These are phyloP conservation scores for Cherax quadricarinatus DNA, from an alignment of 1,140 invertebrate species.

Conservation along the genomic window DNA sequence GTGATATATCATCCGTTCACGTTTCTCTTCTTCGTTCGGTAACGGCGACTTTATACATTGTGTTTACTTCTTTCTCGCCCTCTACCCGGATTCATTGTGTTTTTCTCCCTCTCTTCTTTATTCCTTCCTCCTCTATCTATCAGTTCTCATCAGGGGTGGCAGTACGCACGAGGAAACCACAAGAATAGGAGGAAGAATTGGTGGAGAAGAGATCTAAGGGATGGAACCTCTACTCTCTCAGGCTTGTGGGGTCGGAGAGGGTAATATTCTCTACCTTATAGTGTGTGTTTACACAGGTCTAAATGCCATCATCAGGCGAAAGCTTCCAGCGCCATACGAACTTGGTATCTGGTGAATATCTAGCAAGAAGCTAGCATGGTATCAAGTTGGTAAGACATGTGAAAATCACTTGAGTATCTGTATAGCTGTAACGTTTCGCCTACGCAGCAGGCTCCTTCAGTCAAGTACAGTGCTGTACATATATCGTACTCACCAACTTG, in stretches of 20 bases:
- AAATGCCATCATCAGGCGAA: too few relatives aligned
- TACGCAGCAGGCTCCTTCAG: too few relatives aligned
- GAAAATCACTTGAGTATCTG: too few relatives aligned
- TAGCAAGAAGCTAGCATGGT: too few relatives aligned
- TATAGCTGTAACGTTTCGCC: too few relatives aligned
- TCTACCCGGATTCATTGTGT: constrained; percentile 50
- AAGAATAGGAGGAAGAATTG: constrained; percentile 43
- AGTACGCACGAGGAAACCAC: constrained; percentile 61
- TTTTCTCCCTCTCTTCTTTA: constrained; percentile 54
- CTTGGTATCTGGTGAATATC: too few relatives aligned
- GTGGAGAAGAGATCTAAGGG: background rate
- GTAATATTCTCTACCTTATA: too few relatives aligned
- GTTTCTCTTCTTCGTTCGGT: background rate
- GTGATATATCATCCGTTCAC: background rate
- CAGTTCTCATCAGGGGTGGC: constrained; percentile 57
- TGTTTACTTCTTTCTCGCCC: constrained; percentile 62
- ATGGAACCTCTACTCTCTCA: background rate
- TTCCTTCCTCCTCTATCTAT: constrained; percentile 45
- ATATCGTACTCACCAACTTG: too few relatives aligned
- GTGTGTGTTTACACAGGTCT: too few relatives aligned
- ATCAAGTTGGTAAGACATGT: too few relatives aligned
- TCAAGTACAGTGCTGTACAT: too few relatives aligned
- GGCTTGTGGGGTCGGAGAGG: background rate
- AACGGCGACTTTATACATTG: constrained; percentile 55
- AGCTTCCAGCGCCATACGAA: too few relatives aligned